Evolutionary conservation across 2,888 invertebrate species (phyloP).

Genomic region (Rambutsinella grinnellia): DNA sequence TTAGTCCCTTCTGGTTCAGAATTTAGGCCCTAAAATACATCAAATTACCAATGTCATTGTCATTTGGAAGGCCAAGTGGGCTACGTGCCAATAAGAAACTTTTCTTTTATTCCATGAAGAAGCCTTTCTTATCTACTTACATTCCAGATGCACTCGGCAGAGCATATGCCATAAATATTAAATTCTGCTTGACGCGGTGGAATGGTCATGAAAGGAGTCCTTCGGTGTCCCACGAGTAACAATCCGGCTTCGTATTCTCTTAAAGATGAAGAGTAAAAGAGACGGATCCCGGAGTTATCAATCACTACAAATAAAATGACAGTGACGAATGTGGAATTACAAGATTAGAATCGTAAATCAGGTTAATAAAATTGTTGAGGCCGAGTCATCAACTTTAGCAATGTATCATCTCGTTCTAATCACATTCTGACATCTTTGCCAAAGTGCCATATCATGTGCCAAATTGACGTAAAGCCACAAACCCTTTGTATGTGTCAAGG

Average conservation of each 20-base stretch:
- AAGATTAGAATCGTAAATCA: not conserved
- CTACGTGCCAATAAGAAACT: too few species aligned
- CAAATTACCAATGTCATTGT: too few species aligned
- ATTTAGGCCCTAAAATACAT: constrained; percentile 24
- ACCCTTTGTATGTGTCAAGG: too few species aligned
- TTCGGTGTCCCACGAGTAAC: constrained; percentile 82
- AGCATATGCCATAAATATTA: constrained; percentile 86
- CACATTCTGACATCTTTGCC: too few species aligned
- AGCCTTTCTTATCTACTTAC: constrained; percentile 71
- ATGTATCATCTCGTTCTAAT: too few species aligned
- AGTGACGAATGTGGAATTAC: not conserved
- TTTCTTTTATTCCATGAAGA: too few species aligned
- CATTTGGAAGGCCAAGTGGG: too few species aligned
- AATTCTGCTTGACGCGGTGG: constrained; percentile 85
- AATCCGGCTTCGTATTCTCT: constrained; percentile 84
- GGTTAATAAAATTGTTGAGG: not conserved
- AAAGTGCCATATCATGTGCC: too few species aligned
- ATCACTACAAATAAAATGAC: constrained; percentile 45
- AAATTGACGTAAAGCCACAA: too few species aligned
- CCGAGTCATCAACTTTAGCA: too few species aligned
- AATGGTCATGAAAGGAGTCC: constrained; percentile 85
- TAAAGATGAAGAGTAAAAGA: constrained; percentile 82
- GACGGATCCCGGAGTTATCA: constrained; percentile 82
- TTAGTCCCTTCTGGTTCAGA: constrained; percentile 77
- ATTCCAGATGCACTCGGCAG: constrained; percentile 82